Conservation (phyloP, 2,113 vertebrate species). For the Istiophorus platypterus region DNA sequence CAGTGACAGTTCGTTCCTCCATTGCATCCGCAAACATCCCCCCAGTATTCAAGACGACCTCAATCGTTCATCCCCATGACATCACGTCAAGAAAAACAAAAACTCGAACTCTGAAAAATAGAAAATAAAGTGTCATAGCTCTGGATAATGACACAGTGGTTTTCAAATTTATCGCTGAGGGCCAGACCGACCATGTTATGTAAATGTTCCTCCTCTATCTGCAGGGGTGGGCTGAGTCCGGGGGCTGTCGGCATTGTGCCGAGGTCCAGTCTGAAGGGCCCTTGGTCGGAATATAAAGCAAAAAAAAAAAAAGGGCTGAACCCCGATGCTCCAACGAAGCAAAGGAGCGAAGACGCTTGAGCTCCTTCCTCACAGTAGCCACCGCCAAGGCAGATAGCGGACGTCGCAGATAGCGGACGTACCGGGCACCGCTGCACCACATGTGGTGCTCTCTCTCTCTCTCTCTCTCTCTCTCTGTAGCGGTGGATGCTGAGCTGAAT, state of each 20-base stretch:
- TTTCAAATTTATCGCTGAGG: not conserved
- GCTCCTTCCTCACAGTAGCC: conserved; percentile 53
- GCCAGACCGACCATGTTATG: too few relatives aligned
- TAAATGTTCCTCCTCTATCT: conserved; percentile 18
- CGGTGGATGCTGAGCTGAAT: conserved; percentile 20
- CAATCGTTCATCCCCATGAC: not conserved
- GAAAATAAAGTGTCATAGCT: not conserved
- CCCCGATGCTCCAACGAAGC: too few relatives aligned
- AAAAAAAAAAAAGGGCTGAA: too few relatives aligned
- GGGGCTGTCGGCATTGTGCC: conserved; percentile 36
- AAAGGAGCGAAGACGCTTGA: conserved; percentile 43
- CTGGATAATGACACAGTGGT: not conserved
- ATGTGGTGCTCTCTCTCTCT: conserved; percentile 50
- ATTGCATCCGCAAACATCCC: not conserved
- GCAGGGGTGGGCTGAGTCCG: not conserved
- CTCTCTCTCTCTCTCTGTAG: too few relatives aligned
- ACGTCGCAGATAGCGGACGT: conserved; percentile 7
- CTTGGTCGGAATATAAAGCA: conserved; percentile 30
- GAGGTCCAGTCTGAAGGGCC: conserved; percentile 8
- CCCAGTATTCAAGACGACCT: not conserved
- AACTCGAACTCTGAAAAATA: not conserved
- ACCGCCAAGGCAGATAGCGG: conserved; percentile 29
- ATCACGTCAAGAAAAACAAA: not conserved
- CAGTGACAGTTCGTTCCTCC: not conserved
- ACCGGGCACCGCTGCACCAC: conserved; percentile 10